phyloP scores from a whole-genome alignment of 2,888 invertebrate species.

The Caenorhabditis wallacei region DNA sequence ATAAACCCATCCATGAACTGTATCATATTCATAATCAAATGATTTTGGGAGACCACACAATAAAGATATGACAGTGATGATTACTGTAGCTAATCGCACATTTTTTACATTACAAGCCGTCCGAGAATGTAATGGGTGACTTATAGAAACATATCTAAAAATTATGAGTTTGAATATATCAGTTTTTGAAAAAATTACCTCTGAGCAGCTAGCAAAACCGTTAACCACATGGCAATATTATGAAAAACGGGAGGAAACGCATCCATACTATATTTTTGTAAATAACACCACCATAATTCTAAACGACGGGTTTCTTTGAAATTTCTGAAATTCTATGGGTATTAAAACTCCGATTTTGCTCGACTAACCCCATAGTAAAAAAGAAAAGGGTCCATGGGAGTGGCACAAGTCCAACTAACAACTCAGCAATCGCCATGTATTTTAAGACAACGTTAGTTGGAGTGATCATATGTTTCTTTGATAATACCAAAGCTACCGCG shows the following conservation, averaged over 20 bases:
- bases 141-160: constrained; percentile 91
- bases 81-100: constrained; percentile 87
- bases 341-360: too few relatives aligned
- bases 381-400: constrained; percentile 90
- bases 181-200: constrained; percentile 84
- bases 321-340: constrained; percentile 67
- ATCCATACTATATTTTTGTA: constrained; percentile 82
- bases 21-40: constrained; percentile 88
- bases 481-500: constrained; percentile 92
- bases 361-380: constrained; percentile 76
- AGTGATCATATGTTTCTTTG: constrained; percentile 90
- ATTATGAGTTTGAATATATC: neutral
- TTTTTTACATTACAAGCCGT: constrained; percentile 88
- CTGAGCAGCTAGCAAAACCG: constrained; percentile 92
- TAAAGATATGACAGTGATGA: constrained; percentile 89
- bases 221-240: constrained; percentile 95
- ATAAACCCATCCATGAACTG: constrained; percentile 87
- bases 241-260: constrained; percentile 89
- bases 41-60: constrained; percentile 91
- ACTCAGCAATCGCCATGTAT: constrained; percentile 96
- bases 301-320: constrained; percentile 68
- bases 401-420: constrained; percentile 93
- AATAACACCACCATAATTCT: constrained; percentile 82
- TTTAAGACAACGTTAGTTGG: constrained; percentile 82
- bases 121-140: constrained; percentile 92